Evolutionary conservation across 2,113 vertebrate genomes (phyloP).

Genomic region (Lepus americanus): DNA sequence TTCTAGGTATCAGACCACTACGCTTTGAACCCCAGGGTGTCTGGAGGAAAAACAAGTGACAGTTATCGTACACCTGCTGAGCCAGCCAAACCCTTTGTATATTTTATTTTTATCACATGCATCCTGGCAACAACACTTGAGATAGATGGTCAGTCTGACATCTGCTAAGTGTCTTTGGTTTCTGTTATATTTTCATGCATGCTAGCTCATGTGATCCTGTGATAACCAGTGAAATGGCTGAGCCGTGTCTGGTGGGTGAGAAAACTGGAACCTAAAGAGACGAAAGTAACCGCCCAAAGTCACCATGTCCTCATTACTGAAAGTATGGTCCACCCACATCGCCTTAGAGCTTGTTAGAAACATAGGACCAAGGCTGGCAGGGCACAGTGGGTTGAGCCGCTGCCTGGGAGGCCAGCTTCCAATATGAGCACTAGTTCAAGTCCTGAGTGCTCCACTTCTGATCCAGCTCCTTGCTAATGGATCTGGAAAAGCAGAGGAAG

Average conservation of each 20-base stretch:
- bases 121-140: background rate
- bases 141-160: background rate
- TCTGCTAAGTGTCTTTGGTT: background rate
- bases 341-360: background rate
- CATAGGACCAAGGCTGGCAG: no score
- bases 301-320: background rate
- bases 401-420: no score
- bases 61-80: background rate
- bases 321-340: background rate
- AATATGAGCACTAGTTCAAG: no score
- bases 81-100: background rate
- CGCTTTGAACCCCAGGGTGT: no score
- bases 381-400: no score
- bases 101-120: background rate
- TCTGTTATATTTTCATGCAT: constrained; percentile 22
- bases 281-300: background rate
- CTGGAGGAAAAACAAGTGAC: no score
- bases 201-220: background rate
- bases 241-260: background rate
- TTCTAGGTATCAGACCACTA: background rate
- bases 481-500: no score
- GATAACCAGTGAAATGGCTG: background rate
- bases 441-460: no score
- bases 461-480: no score
- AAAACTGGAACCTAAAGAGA: background rate